These are phyloP conservation scores for Chaenodraco wilsoni DNA, from an alignment of 2,797 vertebrate genomes.

Conservation along the genomic window DNA sequence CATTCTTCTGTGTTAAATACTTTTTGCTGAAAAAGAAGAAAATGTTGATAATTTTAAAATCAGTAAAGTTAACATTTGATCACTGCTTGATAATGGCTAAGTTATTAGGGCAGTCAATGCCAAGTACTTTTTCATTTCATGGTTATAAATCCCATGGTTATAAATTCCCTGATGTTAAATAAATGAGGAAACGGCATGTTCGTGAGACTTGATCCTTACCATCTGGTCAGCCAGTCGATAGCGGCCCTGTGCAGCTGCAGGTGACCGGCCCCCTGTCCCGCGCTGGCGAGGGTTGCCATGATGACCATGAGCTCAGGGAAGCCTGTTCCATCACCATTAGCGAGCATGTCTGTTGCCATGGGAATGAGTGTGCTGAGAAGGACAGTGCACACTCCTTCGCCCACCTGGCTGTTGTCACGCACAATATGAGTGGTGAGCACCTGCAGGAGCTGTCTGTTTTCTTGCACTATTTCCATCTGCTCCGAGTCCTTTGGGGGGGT, in stretches of 20 bases:
- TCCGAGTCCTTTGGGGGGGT: constrained; percentile 95
- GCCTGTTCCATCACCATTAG: constrained; percentile 94
- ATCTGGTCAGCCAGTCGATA: constrained; percentile 95
- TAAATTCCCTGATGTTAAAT: neutral
- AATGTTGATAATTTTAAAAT: neutral
- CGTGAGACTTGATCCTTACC: constrained; percentile 83
- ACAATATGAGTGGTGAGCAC: constrained; percentile 95
- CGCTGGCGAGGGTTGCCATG: constrained; percentile 96
- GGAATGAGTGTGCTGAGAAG: constrained; percentile 95
- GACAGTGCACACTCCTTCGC: constrained; percentile 97
- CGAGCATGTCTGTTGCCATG: constrained; percentile 98
- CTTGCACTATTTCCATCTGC: constrained; percentile 94
- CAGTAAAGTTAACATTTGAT: neutral
- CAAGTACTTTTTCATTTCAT: neutral
- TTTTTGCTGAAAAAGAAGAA: constrained; percentile 89
- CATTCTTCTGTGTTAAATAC: constrained; percentile 98
- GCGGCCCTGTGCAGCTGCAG: constrained; percentile 96
- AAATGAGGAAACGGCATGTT: neutral
- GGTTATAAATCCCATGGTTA: neutral
- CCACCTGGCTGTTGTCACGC: constrained; percentile 98
- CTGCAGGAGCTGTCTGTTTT: constrained; percentile 97
- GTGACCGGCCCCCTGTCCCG: constrained; percentile 96
- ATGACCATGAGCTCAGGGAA: constrained; percentile 99
- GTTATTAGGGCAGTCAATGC: neutral
- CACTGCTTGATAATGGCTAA: neutral